Conservation (phyloP, 2,797 vertebrate genomes). For the Sebastes paucispinis region DNA sequence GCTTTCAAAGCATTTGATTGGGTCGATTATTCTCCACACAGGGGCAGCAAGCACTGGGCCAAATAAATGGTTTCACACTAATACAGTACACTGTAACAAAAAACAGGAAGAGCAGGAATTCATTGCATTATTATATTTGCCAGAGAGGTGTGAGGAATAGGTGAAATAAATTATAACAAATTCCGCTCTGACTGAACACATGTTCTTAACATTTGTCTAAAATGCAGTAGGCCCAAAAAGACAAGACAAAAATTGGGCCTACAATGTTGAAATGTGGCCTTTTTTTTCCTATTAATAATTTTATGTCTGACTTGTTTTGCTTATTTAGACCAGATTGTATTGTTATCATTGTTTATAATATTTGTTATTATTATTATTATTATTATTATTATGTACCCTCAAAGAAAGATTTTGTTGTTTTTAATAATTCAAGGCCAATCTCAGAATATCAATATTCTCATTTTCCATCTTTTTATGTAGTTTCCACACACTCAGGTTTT, state of each 20-base stretch:
- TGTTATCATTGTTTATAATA: neutral
- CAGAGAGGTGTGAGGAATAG: neutral
- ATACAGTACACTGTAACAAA: neutral
- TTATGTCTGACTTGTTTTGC: neutral
- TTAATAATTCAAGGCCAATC: neutral
- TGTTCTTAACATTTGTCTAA: neutral
- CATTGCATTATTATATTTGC: neutral
- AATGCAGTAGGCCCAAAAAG: neutral
- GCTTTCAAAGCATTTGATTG: constrained; percentile 50
- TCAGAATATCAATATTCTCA: constrained; percentile 6
- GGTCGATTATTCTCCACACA: constrained; percentile 56
- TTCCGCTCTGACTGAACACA: neutral
- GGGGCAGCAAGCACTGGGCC: constrained; percentile 63
- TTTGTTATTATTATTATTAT: neutral
- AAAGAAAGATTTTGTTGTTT: neutral
- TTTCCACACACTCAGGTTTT: constrained; percentile 73
- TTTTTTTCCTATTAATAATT: neutral
- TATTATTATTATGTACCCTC: neutral
- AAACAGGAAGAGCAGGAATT: constrained; percentile 16
- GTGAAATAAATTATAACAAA: constrained; percentile 1
- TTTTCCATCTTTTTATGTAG: constrained; percentile 50
- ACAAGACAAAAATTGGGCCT: neutral
- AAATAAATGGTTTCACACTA: constrained; percentile 4
- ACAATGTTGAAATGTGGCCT: neutral
- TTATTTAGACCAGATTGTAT: neutral